Evolutionary conservation across 1,140 invertebrate genomes (phyloP), one percentile per base, ranked within the genome.

Genomic region (Neotoxoptera formosana): DNA sequence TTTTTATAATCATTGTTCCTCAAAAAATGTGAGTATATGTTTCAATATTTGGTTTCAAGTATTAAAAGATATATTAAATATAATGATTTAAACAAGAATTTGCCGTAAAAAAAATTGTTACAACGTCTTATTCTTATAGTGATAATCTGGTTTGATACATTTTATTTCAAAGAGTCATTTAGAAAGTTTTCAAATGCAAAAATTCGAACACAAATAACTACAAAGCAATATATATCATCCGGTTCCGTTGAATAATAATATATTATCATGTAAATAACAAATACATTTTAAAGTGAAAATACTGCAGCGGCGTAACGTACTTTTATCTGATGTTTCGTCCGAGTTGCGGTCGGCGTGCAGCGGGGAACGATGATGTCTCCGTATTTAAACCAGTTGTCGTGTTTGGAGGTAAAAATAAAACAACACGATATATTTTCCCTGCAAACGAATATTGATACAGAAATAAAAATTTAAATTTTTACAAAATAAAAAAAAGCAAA

Each of bases 21-120:
- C 91, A 9, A 93, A 84, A 93, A 93, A 93, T 56, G 91, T 93
- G 53, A 93, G 91, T 83, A 60, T 41, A 11, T 48, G 7, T 25
- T 47, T 48, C 45, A 48, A 51, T 51, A 47, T 86, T 83, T 83
- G 0, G 1, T 36, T 41, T 25, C 25, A 23, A 83, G 23, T 21
- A 81, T 21, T 81, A 36, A 36, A 34, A 56, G 21, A 20, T 81
- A 81, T 20, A 21, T 34, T n/a, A 76, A 81, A 34, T 34, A 20
- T 34, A 7, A 34, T 34, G 4, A 81, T 34, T 9, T 11, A 0
- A 60, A n/a, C 30, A n/a, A 67, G 30, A 67, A 67, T 67, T 67
- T 67, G 4, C 30, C 30, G 11, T 30, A 67, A 67, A n/a, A 11
- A 14, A 53, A 53, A 53, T 53, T 53, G 3, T 23, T 23, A 25